These are phyloP conservation scores for Apoderus coryli DNA, from an alignment of 2,888 invertebrate genomes.

Conservation along the genomic window DNA sequence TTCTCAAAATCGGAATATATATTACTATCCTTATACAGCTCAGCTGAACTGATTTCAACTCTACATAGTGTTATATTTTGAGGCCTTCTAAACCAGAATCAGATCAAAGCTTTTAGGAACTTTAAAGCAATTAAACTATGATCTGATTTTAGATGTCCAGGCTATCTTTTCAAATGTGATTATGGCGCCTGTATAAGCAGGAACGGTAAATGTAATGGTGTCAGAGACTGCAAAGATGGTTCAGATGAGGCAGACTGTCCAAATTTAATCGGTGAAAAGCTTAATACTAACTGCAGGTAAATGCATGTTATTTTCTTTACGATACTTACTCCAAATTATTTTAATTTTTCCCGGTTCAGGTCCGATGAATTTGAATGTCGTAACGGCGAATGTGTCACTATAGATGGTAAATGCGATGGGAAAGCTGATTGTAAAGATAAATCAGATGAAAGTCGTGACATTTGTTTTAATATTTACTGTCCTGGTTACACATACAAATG, in stretches of 20 bases:
- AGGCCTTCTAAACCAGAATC: too few species aligned
- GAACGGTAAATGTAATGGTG: slow-evolving; percentile 38
- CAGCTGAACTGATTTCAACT: too few species aligned
- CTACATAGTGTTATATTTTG: too few species aligned
- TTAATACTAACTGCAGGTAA: slow-evolving; percentile 14
- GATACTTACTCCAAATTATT: not conserved
- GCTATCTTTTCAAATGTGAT: slow-evolving; percentile 25
- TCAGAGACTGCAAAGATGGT: slow-evolving; percentile 35
- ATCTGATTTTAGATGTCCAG: slow-evolving; percentile 29
- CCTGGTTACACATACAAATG: slow-evolving; percentile 20
- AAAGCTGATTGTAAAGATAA: slow-evolving; percentile 22
- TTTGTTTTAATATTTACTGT: slow-evolving; percentile 20
- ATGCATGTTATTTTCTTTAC: slow-evolving; percentile 1
- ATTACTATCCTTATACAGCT: too few species aligned
- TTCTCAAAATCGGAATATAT: too few species aligned
- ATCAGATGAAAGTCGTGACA: slow-evolving; percentile 23
- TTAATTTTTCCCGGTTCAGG: slow-evolving; percentile 13
- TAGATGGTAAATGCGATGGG: slow-evolving; percentile 23
- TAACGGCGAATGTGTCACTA: slow-evolving; percentile 20
- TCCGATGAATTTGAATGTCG: slow-evolving; percentile 20
- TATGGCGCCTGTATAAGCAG: slow-evolving; percentile 29
- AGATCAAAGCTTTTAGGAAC: too few species aligned
- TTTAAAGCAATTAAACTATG: too few species aligned
- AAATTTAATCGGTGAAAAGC: slow-evolving; percentile 1
- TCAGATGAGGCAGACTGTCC: slow-evolving; percentile 32